Evolutionary conservation across 2,797 vertebrate genomes (phyloP), one percentile per base, ranked within the genome.

Genomic region (Notoglanidium macrostoma): DNA sequence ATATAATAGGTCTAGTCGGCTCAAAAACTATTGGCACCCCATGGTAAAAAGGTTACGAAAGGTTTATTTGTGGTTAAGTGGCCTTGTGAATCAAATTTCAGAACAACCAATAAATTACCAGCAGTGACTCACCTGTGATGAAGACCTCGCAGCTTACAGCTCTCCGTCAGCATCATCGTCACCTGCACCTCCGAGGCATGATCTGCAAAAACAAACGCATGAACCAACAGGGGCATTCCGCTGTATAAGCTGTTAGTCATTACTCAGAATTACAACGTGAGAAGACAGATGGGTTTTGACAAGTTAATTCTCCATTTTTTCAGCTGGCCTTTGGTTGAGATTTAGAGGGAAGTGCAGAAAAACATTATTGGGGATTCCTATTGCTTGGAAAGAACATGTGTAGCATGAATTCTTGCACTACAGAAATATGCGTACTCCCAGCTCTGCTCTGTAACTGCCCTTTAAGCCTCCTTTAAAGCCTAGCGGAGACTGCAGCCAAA

Each of bases 161-260:
- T 98, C 93, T 99, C 98, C 1, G 98, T 99, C 91, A 99, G 91
- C 98, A 99, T 99, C 98, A 99, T 99, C 44, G 98, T 99, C 94
- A 99, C 97, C 94, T 99, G 98, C 55, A 98, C 96, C 94, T 99
- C 98, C 5, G 98, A 99, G 5, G 98, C 97, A 86, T 99, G 97
- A 94, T 99, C 98, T 99, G 92, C 49, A 72, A 23, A 89, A 59
- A 57, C 14, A 87, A 9, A 90, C 17, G 32, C 86, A 86, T 92
- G 86, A 90, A 87, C 89, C 82, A 89, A 86, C 77, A 57, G 85
- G 14, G n/a, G 67, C n/a, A 54, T 49, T 68, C 35, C 63, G 26
- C 4, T 26, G 14, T 74, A 46, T 17, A 49, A 83, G 35, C 21
- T 0, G 7, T 68, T 57, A 68, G 68, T 86, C 78, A 88, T 26